A percentile compares a stretch with the other conserved stretches of the same genome.
Conservation (phyloP, 1,140 invertebrate genomes). For the Formica selysi region DNA sequence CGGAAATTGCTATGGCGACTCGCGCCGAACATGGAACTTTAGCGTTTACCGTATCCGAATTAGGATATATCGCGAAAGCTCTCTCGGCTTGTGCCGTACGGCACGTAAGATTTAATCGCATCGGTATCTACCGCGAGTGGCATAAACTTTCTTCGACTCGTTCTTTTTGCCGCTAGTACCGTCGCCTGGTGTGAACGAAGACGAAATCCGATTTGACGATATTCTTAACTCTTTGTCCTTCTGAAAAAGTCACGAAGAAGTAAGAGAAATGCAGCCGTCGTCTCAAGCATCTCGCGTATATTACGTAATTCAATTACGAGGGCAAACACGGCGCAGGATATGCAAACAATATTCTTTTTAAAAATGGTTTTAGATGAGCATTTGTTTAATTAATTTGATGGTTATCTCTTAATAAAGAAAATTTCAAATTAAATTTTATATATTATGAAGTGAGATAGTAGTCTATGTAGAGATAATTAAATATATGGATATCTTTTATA, state of each 20-base stretch:
- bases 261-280: neutral
- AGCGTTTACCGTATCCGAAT: slow-evolving; percentile 38
- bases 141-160: slow-evolving; percentile 62
- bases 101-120: slow-evolving; percentile 40
- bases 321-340: neutral
- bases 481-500: neutral
- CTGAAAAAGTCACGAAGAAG: slow-evolving; percentile 8
- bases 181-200: neutral
- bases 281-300: neutral
- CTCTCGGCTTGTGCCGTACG: slow-evolving; percentile 8
- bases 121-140: slow-evolving; percentile 60
- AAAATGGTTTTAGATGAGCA: neutral
- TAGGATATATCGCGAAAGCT: slow-evolving; percentile 43
- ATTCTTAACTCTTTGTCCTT: slow-evolving; percentile 2
- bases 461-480: neutral
- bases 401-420: neutral
- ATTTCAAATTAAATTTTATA: neutral
- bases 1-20: slow-evolving; percentile 34
- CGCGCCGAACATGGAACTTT: slow-evolving; percentile 37
- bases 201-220: slow-evolving; percentile 3
- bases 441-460: neutral
- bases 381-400: slow-evolving; percentile 4
- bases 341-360: neutral
- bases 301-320: slow-evolving; percentile 30
- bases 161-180: slow-evolving; percentile 1